A percentile compares a stretch with the other conserved stretches of the same genome.
Evolutionary conservation across 2,888 invertebrate genomes (phyloP).

Genomic region (Limnephilus marmoratus): DNA sequence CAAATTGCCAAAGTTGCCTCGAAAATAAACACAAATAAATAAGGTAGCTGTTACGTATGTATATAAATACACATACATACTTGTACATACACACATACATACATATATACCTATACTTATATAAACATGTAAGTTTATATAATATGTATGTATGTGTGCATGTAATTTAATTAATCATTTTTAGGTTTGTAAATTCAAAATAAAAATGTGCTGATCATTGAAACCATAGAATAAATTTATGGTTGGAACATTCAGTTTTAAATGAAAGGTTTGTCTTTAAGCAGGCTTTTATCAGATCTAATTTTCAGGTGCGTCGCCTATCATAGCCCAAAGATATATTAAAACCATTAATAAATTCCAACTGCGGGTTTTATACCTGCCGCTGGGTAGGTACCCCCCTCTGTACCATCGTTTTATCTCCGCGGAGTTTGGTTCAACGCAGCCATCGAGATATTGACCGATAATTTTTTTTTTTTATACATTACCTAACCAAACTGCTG

Average conservation of each 20-base stretch:
- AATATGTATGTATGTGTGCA: too few species aligned
- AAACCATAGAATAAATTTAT: not conserved
- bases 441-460: not conserved
- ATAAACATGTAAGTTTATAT: too few species aligned
- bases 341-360: not conserved
- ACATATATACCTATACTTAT: too few species aligned
- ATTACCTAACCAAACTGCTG: not conserved
- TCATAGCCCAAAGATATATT: not conserved
- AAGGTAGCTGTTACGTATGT: too few species aligned
- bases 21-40: too few species aligned
- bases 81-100: too few species aligned
- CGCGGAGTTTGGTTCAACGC: not conserved
- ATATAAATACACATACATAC: too few species aligned
- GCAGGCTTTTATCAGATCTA: too few species aligned
- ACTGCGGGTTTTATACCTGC: not conserved
- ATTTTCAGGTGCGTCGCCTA: not conserved
- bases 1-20: too few species aligned
- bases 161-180: too few species aligned
- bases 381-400: too few species aligned
- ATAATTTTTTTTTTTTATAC: not conserved
- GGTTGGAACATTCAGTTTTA: not conserved
- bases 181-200: not conserved
- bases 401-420: not conserved
- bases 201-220: not conserved
- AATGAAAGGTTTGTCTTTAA: not conserved